phyloP scores from a whole-genome alignment of 2,113 vertebrate genomes.

The Bufo bufo region DNA sequence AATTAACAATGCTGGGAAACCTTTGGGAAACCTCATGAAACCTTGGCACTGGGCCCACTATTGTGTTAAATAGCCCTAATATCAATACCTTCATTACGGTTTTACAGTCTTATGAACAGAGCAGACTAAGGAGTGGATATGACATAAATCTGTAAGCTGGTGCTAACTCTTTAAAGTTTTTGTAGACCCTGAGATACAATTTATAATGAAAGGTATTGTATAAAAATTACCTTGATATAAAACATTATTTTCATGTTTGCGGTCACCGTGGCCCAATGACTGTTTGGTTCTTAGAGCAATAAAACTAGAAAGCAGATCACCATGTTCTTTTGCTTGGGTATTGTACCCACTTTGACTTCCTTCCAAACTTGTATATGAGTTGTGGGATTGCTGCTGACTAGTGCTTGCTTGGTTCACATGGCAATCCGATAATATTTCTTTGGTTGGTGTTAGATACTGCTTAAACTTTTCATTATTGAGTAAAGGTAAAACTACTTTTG shows the following conservation, averaged over 20 bases:
- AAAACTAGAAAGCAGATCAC: conserved; percentile 72
- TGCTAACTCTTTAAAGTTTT: neutral
- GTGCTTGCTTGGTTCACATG: neutral
- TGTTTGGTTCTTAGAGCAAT: conserved; percentile 74
- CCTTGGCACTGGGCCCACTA: too few species aligned
- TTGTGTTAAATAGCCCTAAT: too few species aligned
- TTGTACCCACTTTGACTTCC: neutral
- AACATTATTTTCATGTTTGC: conserved; percentile 36
- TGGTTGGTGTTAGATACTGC: neutral
- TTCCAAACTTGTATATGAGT: neutral
- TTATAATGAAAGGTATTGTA: neutral
- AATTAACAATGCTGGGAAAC: too few species aligned
- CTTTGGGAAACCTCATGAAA: too few species aligned
- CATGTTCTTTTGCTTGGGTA: conserved; percentile 57
- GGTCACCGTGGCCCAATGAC: conserved; percentile 20
- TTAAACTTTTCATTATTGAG: neutral
- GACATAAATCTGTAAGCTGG: too few species aligned
- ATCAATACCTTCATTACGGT: too few species aligned
- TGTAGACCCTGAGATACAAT: neutral
- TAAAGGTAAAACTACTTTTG: neutral
- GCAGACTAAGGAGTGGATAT: too few species aligned
- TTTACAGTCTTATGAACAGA: too few species aligned
- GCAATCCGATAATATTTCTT: neutral
- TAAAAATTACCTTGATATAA: conserved; percentile 65
- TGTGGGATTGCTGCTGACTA: neutral